These are phyloP conservation scores for Lordiphosa stackelbergi DNA, from an alignment of 1,140 invertebrate genomes.

Conservation along the genomic window DNA sequence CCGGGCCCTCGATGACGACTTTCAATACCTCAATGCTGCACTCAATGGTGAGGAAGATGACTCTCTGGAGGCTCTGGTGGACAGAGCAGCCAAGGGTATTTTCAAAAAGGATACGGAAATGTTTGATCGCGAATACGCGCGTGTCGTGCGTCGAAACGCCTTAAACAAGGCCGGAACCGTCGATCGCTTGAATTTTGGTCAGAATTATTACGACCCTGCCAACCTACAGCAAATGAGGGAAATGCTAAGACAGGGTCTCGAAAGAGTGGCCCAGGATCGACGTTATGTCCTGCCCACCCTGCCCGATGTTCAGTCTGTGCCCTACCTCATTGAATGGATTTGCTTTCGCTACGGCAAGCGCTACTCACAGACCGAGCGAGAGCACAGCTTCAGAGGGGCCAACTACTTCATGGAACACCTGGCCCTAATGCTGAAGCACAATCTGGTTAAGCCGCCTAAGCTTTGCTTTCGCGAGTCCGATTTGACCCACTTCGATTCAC, in stretches of 20 bases:
- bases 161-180: neutral
- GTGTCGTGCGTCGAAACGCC: neutral
- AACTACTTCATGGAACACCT: slow-evolving; percentile 14
- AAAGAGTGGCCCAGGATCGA: slow-evolving; percentile 31
- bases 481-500: neutral
- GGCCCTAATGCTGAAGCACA: neutral
- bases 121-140: slow-evolving; percentile 24
- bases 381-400: neutral
- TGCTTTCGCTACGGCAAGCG: slow-evolving; percentile 46
- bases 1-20: slow-evolving; percentile 41
- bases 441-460: slow-evolving; percentile 2
- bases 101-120: slow-evolving; percentile 18
- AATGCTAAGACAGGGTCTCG: slow-evolving; percentile 36
- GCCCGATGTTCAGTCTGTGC: slow-evolving; percentile 46
- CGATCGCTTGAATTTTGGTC: slow-evolving; percentile 19
- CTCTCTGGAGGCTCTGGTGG: slow-evolving; percentile 24
- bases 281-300: slow-evolving; percentile 51
- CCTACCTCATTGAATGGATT: slow-evolving; percentile 58
- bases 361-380: slow-evolving; percentile 26
- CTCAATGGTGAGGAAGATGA: slow-evolving; percentile 5
- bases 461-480: too few relatives aligned
- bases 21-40: slow-evolving; percentile 25
- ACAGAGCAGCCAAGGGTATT: slow-evolving; percentile 11
- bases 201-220: slow-evolving; percentile 30
- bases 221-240: slow-evolving; percentile 37